A percentile compares a stretch with the other conserved stretches of the same genome.
phyloP scores from a whole-genome alignment of 2,797 vertebrate genomes.

The Falco biarmicus region DNA sequence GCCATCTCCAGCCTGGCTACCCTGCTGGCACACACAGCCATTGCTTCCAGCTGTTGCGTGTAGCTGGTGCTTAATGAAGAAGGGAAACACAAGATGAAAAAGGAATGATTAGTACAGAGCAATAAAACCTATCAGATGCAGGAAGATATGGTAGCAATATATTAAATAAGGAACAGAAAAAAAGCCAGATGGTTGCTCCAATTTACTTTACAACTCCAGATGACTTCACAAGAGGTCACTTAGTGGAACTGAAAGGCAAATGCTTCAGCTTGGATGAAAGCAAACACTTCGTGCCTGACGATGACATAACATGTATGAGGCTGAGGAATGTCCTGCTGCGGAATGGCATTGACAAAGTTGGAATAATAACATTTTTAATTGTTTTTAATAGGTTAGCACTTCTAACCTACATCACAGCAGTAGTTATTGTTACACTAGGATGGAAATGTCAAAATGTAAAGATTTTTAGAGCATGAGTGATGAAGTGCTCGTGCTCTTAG shows the following conservation, averaged over 20 bases:
- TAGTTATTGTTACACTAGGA: neutral
- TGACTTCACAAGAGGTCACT: constrained; percentile 33
- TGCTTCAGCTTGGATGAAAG: constrained; percentile 7
- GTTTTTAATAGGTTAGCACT: neutral
- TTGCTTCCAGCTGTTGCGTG: rapidly evolving
- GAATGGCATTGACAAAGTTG: neutral
- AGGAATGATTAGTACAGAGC: neutral
- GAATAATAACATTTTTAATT: neutral
- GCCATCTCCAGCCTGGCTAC: neutral
- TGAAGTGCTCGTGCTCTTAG: neutral
- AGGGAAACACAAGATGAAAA: neutral
- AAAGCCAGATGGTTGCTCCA: constrained; percentile 32
- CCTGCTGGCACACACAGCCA: rapidly evolving
- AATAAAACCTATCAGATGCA: neutral
- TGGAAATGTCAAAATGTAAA: neutral
- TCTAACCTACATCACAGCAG: neutral
- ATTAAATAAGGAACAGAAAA: constrained; percentile 32
- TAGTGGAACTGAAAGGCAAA: constrained; percentile 6
- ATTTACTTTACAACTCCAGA: constrained; percentile 40
- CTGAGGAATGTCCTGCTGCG: neutral
- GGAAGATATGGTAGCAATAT: constrained; percentile 1
- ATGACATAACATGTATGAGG: rapidly evolving
- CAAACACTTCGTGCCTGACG: neutral
- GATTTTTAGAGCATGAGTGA: neutral
- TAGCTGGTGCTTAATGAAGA: neutral